Conservation (phyloP, 1,140 invertebrate genomes). For the Lordiphosa stackelbergi region DNA sequence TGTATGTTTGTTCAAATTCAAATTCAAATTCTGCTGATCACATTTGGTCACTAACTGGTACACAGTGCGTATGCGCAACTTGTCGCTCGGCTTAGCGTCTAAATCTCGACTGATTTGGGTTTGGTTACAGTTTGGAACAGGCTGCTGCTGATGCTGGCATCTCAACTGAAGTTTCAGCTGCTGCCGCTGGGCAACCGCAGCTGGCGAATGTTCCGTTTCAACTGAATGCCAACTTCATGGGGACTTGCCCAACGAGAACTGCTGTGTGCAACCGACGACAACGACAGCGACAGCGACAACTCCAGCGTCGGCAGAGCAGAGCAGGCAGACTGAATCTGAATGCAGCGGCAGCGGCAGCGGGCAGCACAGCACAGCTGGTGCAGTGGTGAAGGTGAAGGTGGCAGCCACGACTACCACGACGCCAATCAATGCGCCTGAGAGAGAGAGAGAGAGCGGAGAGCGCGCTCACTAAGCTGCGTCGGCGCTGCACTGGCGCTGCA, state of each 20-base stretch:
- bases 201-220: conserved; percentile 69
- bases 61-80: conserved; percentile 55
- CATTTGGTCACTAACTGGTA: conserved; percentile 10
- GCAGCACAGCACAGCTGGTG: conserved; percentile 17
- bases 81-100: conserved; percentile 38
- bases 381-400: conserved; percentile 48
- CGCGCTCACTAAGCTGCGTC: conserved; percentile 2
- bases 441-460: conserved; percentile 18
- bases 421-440: conserved; percentile 45
- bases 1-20: too few relatives aligned
- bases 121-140: conserved; percentile 11
- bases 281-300: conserved; percentile 20
- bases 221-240: conserved; percentile 64
- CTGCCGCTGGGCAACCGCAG: conserved; percentile 63
- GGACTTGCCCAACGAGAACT: conserved; percentile 76
- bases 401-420: conserved; percentile 12
- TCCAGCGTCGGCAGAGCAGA: conserved; percentile 12
- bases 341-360: conserved; percentile 4
- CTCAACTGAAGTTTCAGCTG: conserved; percentile 2
- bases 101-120: conserved; percentile 41
- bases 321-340: not conserved
- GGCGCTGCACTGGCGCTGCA: conserved; percentile 24
- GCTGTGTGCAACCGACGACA: conserved; percentile 50
- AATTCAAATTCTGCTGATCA: conserved; percentile 16
- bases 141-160: conserved; percentile 11